Evolutionary conservation across 1,140 invertebrate genomes (phyloP), one percentile per base, ranked within the genome.

Genomic region (Apis cerana): DNA sequence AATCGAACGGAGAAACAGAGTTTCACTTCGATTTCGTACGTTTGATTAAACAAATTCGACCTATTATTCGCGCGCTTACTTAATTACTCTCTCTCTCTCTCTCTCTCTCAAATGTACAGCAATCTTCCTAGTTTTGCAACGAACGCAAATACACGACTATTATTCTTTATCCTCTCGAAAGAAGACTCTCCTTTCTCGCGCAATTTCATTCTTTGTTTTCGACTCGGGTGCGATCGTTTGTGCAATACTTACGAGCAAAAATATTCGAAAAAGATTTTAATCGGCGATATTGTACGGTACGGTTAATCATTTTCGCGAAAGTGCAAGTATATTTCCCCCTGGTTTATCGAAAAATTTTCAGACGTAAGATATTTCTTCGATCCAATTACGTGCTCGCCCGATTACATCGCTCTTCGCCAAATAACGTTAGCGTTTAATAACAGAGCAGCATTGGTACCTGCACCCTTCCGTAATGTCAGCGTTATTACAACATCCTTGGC

Each of bases 21-120:
- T 90, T 90, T 90, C 89, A 89, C 87, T 86, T 90, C 43, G 74
- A 76, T 88, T 89, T 85, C 74, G 71, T 77, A 89, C 69, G 62
- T 4, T 80, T 77, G 85, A 83, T 83, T 86, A 87, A 87, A 87
- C 81, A 87, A 87, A 87, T 87, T 84, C 68, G 72, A 84, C 52
- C 74, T 52, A 62, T 48, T 69, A 76, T 77, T 76, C 64, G 21
- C 75, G 56, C 67, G 67, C 33, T 78, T 71, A 13, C 67, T 70
- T 78, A 71, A 78, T 82, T 78, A 23, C 67, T 17, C 8, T 13
- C 3, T 33, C 33, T 33, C 33, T 33, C 33, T 33, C 33, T 33
- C 33, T 33, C 33, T 17, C 1, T 13, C 50, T 27, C 48, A 11
- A 69, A 70, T 11, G 17, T 33, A 33, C 19, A 56, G 10, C 58